phyloP scores from a whole-genome alignment of 2,113 vertebrate genomes.

The Microcebus jonahi region DNA sequence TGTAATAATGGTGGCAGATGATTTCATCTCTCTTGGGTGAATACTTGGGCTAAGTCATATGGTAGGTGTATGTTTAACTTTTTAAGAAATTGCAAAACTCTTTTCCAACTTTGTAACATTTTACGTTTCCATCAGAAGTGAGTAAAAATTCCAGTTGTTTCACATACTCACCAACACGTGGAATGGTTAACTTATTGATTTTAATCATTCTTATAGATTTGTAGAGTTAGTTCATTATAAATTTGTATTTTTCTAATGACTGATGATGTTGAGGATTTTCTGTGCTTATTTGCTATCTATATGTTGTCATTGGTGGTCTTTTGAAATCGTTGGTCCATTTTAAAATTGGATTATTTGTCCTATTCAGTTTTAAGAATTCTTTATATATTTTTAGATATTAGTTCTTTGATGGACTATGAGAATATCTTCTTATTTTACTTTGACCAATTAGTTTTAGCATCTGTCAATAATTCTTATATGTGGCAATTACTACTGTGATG shows the following conservation, averaged over 20 bases:
- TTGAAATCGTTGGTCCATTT: conserved; percentile 5
- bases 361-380: not conserved
- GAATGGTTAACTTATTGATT: not conserved
- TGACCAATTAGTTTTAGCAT: not conserved
- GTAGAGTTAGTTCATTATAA: not conserved
- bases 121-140: not conserved
- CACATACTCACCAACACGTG: not conserved
- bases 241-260: conserved; percentile 22
- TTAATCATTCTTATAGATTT: conserved; percentile 20
- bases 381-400: not conserved
- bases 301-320: not conserved
- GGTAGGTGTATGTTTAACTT: not conserved
- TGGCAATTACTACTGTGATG: not conserved
- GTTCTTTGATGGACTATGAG: not conserved
- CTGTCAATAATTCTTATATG: not conserved
- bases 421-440: not conserved
- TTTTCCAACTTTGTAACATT: not conserved
- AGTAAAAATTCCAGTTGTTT: not conserved
- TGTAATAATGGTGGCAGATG: not conserved
- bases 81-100: not conserved
- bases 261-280: not conserved
- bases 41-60: not conserved
- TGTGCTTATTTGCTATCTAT: not conserved
- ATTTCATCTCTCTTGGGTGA: not conserved
- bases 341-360: conserved; percentile 17